Conservation (phyloP, 1,140 invertebrate genomes). For the Neuroterus valhalla region DNA sequence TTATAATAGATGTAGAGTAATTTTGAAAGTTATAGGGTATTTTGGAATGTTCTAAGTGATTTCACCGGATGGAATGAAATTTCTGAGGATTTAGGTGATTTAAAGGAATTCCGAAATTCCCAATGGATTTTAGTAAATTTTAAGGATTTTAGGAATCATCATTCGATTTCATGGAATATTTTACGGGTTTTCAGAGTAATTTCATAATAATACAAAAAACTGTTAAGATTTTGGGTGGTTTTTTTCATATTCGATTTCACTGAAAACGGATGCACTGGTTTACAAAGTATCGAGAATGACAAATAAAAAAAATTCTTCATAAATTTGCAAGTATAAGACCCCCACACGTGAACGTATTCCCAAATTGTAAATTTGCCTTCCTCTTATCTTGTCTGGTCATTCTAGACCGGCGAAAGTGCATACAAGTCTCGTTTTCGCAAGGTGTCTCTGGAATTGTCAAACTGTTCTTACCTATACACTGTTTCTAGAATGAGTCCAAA, state of each 20-base stretch:
- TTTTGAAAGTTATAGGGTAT: no score
- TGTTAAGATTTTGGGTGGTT: no score
- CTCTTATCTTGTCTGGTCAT: neutral
- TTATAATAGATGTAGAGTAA: no score
- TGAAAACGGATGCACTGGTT: neutral
- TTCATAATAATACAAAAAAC: no score
- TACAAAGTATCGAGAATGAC: neutral
- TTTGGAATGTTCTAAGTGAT: no score
- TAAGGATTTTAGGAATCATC: no score
- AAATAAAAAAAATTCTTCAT: neutral
- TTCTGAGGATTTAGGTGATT: no score
- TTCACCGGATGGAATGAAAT: no score
- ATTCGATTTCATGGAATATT: no score
- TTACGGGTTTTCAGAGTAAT: no score
- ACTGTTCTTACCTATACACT: neutral
- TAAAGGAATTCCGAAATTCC: no score
- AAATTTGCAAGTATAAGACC: neutral
- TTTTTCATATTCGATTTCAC: neutral
- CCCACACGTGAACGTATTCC: neutral
- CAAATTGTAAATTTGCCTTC: neutral
- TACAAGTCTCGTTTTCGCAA: slow-evolving; percentile 1
- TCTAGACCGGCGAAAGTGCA: slow-evolving; percentile 20
- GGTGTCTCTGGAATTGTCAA: neutral
- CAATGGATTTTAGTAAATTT: no score
- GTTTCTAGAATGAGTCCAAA: neutral